These are phyloP conservation scores for Diuraphis noxia DNA, from an alignment of 1,140 invertebrate species.

Conservation along the genomic window DNA sequence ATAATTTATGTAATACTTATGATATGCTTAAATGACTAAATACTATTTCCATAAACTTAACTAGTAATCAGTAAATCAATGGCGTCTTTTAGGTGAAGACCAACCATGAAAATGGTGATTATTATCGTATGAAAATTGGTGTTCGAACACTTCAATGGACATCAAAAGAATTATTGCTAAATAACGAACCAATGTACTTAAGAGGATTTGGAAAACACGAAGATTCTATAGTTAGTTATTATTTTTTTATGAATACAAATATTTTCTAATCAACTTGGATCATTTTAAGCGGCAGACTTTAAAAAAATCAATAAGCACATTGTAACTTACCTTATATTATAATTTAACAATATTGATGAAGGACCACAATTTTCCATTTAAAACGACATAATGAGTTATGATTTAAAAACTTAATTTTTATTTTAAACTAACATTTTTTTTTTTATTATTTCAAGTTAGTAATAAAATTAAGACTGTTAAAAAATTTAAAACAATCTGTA, in stretches of 20 bases:
- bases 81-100: conserved; percentile 13
- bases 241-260: background rate
- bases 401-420: no score
- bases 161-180: conserved; percentile 77
- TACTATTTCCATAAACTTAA: background rate
- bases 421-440: no score
- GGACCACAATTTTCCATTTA: background rate
- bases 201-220: conserved; percentile 93
- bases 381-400: background rate
- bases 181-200: conserved; percentile 83
- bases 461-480: no score
- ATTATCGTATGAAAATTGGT: conserved; percentile 83
- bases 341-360: background rate
- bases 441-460: no score
- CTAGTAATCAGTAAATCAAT: background rate
- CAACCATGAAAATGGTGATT: conserved; percentile 63
- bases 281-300: background rate
- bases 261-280: background rate
- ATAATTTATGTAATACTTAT: background rate
- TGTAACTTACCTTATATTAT: background rate
- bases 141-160: conserved; percentile 82
- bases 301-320: background rate
- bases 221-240: conserved; percentile 78
- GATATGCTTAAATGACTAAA: no score
- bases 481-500: no score